Evolutionary conservation across 1,140 invertebrate species (phyloP).

Genomic region (Brachionus rotundiformis): DNA sequence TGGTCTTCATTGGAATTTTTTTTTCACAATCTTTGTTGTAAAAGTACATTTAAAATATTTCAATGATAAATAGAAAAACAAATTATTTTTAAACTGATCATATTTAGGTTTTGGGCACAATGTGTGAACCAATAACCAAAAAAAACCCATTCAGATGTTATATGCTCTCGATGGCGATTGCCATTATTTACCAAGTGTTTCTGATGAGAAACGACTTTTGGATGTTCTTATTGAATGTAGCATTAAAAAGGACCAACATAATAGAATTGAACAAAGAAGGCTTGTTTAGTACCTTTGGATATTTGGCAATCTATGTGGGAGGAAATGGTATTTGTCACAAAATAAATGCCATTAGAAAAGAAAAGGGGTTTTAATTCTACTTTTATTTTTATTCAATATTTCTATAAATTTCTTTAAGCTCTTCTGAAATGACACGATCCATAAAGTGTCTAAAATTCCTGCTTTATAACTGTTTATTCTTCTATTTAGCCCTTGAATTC

Average conservation of each 20-base stretch:
- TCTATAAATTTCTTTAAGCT: neutral
- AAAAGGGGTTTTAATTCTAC: neutral
- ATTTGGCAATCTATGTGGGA: constrained; percentile 77
- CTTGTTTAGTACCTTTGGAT: constrained; percentile 78
- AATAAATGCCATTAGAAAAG: neutral
- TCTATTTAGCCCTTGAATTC: neutral
- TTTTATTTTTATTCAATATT: neutral
- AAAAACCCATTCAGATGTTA: neutral
- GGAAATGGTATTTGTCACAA: neutral
- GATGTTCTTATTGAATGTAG: neutral
- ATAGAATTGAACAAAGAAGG: constrained; percentile 85
- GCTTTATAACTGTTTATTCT: neutral
- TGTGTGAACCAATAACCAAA: neutral
- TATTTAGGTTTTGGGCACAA: neutral
- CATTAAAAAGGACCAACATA: neutral
- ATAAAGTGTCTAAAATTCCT: neutral
- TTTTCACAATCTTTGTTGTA: constrained; percentile 26
- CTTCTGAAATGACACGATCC: neutral
- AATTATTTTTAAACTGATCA: neutral
- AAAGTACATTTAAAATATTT: neutral
- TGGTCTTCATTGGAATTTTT: constrained; percentile 45
- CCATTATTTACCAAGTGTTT: neutral
- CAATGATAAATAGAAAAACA: neutral
- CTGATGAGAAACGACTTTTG: neutral
- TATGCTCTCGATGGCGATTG: neutral